Evolutionary conservation across 2,888 invertebrate species (phyloP).

Genomic region (Melanargia galathea): DNA sequence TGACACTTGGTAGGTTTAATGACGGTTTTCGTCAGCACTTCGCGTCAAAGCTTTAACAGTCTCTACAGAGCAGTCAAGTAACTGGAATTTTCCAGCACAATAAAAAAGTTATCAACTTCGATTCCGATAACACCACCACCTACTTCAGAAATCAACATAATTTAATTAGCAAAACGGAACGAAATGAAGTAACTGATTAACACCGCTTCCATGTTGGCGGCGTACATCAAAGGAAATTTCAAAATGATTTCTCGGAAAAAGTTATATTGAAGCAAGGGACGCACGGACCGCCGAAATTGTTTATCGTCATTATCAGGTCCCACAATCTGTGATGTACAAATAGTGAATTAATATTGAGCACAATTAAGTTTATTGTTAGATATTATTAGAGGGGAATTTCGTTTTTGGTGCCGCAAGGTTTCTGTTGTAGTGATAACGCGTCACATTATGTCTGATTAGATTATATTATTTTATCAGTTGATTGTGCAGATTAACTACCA

Average conservation of each 20-base stretch:
- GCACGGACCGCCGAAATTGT: conserved; percentile 20
- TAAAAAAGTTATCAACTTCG: conserved; percentile 8
- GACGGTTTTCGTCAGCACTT: background rate
- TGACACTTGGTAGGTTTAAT: too few species aligned
- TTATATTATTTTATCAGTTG: conserved; percentile 62
- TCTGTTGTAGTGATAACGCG: conserved; percentile 57
- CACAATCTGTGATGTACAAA: conserved; percentile 45
- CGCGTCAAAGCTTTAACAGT: background rate
- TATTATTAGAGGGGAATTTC: conserved; percentile 53
- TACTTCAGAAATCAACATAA: conserved; percentile 20
- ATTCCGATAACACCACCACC: conserved; percentile 15
- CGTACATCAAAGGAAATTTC: conserved; percentile 37
- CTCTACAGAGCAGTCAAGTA: background rate
- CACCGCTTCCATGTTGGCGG: conserved; percentile 34
- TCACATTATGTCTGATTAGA: conserved; percentile 61
- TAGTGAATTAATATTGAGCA: conserved; percentile 53
- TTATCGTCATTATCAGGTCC: conserved; percentile 37
- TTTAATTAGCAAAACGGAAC: conserved; percentile 21
- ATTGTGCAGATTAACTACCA: conserved; percentile 78
- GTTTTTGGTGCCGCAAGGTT: conserved; percentile 65
- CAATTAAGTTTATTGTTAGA: conserved; percentile 64
- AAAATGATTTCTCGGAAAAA: conserved; percentile 33
- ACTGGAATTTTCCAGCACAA: conserved; percentile 12
- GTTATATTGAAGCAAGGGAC: conserved; percentile 25
- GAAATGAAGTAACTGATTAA: conserved; percentile 22